phyloP scores from a whole-genome alignment of 1,140 invertebrate species.

The Dryas iulia region DNA sequence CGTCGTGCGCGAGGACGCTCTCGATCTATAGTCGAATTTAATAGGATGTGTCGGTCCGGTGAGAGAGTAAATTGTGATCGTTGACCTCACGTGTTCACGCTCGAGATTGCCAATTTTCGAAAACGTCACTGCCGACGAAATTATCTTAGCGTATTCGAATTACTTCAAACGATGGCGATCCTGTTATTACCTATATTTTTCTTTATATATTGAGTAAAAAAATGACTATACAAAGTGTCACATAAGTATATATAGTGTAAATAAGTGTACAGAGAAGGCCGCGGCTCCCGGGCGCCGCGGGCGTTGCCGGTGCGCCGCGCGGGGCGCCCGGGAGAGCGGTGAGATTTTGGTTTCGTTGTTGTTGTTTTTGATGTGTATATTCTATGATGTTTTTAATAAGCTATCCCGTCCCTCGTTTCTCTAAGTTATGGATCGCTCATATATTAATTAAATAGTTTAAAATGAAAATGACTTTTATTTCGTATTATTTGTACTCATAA shows the following conservation, averaged over 20 bases:
- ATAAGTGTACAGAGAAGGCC: constrained; percentile 21
- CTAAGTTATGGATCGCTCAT: constrained; percentile 58
- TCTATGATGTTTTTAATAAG: constrained; percentile 57
- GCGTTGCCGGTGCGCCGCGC: not conserved
- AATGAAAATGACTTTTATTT: constrained; percentile 30
- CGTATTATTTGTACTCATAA: not conserved
- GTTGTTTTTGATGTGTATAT: constrained; percentile 42
- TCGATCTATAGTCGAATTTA: constrained; percentile 26
- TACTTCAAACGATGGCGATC: constrained; percentile 19
- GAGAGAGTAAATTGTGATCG: constrained; percentile 16
- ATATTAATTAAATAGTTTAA: constrained; percentile 58
- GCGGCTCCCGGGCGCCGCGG: not conserved
- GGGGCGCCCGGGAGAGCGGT: not conserved
- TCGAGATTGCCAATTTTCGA: constrained; percentile 29
- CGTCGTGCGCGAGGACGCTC: constrained; percentile 21
- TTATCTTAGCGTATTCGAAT: constrained; percentile 27
- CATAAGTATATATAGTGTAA: constrained; percentile 23
- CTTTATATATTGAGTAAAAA: constrained; percentile 3
- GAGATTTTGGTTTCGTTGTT: constrained; percentile 28
- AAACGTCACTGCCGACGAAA: constrained; percentile 36
- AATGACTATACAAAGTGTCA: constrained; percentile 9
- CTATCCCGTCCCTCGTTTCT: constrained; percentile 70
- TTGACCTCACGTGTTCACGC: constrained; percentile 22
- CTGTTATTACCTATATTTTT: constrained; percentile 20
- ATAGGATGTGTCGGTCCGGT: constrained; percentile 14